Conservation (phyloP, 2,113 vertebrate genomes). For the Deroptyus accipitrinus region DNA sequence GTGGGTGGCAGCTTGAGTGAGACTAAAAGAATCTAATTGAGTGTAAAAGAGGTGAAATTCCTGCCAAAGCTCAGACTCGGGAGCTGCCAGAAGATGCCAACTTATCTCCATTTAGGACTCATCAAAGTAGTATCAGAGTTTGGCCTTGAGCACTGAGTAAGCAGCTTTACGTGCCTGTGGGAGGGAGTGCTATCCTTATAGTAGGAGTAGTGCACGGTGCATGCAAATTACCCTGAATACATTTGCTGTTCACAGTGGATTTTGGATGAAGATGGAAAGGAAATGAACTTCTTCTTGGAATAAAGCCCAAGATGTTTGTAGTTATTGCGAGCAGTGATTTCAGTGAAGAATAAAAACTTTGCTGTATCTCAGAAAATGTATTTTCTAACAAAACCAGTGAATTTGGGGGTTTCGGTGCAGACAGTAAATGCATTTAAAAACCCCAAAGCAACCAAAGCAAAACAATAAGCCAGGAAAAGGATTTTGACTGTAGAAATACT, state of each 20-base stretch:
- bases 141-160: neutral
- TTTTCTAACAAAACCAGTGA: neutral
- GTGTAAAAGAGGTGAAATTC: neutral
- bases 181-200: neutral
- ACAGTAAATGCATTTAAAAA: neutral
- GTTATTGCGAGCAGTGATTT: neutral
- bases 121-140: neutral
- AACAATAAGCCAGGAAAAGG: neutral
- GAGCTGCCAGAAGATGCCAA: neutral
- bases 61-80: neutral
- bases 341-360: neutral
- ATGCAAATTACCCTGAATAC: neutral
- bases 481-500: neutral
- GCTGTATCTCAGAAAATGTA: neutral
- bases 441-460: neutral
- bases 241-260: neutral
- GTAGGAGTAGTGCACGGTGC: neutral
- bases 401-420: neutral
- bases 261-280: neutral
- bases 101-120: neutral
- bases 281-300: neutral
- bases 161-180: neutral
- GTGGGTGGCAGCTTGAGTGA: neutral
- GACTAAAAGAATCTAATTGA: neutral
- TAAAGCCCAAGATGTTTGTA: neutral